Base-by-base conservation (phyloP, 1,140 invertebrate species). In the Choristoneura fumiferana region DNA sequence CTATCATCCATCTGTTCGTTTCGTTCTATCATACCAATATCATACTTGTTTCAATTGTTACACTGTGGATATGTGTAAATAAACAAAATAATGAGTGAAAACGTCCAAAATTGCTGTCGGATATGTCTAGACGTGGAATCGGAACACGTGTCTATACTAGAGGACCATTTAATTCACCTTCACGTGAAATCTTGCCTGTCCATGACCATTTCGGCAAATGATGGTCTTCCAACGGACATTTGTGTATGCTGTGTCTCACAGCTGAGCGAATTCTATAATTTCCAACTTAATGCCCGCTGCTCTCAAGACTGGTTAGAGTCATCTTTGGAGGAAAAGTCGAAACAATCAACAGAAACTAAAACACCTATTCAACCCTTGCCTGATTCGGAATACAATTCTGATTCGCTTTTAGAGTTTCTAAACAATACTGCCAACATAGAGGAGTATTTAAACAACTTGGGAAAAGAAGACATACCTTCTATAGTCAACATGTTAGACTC, bases 391-490 rank as follows among this genome's bases (percentile, higher is more conserved):
- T 89, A 89, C 33, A 89, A 89, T 39, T 89, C 86, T 0, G 86
- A 89, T 61, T 89, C 86, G 12, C 69, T 89, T 5, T 37, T 89
- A 58, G 86, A 89, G 52, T 89, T 89, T 65, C 53, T 89, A 15
- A 89, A 89, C 60, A 89, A 86, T 18, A 89, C 84, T 18, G 83
- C 71, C 45, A 87, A 89, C 55, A 89, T 89, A 6, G 86, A 89
- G 22, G 86, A 87, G 56, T 89, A 89, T 69, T 62, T 89, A 36
- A 84, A 84, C 39, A 87, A 81, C 38, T 73, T 89, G 54, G 86
- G 86, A 5, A 87, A 85, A 55, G 86, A 87, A 65, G 86, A 89
- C 38, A 87, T 89, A 58, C 86, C 86, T 0, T 81, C 76, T 18
- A 81, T 88, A 57, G 86, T 86, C 0, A 84, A 78, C 38, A 79